A percentile compares a stretch with the other conserved stretches of the same genome.
Evolutionary conservation across 2,797 vertebrate genomes (phyloP).

Genomic region (Salarias fasciatus): DNA sequence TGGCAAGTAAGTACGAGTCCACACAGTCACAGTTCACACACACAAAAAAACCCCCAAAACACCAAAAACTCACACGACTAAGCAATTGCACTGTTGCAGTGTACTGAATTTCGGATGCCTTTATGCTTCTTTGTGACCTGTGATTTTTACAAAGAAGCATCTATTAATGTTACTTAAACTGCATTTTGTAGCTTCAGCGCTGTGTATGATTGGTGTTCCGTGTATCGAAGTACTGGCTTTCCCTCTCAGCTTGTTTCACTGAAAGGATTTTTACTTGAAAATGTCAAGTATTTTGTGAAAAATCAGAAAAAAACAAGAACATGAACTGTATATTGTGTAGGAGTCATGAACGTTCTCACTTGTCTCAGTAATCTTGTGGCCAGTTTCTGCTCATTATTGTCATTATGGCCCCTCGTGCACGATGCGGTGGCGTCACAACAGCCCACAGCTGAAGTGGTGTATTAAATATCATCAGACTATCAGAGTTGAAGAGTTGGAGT

Average conservation of each 20-base stretch:
- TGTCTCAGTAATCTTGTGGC: neutral
- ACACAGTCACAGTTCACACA: neutral
- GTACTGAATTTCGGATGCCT: neutral
- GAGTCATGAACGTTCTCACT: neutral
- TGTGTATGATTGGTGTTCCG: neutral
- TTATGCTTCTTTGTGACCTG: neutral
- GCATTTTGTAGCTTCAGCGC: neutral
- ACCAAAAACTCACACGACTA: no score
- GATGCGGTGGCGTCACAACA: neutral
- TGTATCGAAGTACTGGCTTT: neutral
- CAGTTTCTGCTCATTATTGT: neutral
- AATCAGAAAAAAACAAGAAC: neutral
- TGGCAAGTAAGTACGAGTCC: slow-evolving; percentile 90
- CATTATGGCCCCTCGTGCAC: neutral
- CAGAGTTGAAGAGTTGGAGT: neutral
- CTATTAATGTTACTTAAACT: neutral
- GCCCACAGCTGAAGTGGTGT: neutral
- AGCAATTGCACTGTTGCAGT: no score
- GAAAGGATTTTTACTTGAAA: neutral
- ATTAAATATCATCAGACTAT: neutral
- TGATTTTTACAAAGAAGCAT: neutral
- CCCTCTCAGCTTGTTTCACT: neutral
- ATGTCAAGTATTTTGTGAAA: neutral
- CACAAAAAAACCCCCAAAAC: neutral
- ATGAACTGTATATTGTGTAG: neutral